These are phyloP conservation scores for Lepidonotus clava DNA, from an alignment of 2,888 invertebrate species.

Conservation along the genomic window DNA sequence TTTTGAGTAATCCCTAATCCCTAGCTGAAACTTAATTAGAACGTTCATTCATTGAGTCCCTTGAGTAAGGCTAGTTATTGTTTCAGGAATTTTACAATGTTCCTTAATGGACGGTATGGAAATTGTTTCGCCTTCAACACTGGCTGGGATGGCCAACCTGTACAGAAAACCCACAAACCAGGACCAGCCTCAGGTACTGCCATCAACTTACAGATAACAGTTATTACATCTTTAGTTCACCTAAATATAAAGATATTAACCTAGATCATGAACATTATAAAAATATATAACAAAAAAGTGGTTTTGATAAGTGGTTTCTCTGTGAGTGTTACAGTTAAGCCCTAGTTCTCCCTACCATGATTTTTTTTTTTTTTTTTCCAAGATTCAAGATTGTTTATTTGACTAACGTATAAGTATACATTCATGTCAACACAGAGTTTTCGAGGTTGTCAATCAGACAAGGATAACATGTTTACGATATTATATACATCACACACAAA, in stretches of 20 bases:
- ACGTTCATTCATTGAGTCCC: no score
- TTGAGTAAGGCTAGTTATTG: not conserved
- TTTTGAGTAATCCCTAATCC: no score
- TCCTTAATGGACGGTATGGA: not conserved
- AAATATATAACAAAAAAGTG: not conserved
- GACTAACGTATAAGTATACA: no score
- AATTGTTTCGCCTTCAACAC: constrained; percentile 39
- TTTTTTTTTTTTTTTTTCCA: no score
- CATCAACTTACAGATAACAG: not conserved
- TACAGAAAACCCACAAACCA: constrained; percentile 7
- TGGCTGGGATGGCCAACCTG: not conserved
- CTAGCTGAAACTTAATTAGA: no score
- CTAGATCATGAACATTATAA: not conserved
- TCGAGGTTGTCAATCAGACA: no score
- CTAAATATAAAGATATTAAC: not conserved
- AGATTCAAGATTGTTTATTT: no score
- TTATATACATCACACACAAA: no score
- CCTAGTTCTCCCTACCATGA: no score
- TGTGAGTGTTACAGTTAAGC: no score
- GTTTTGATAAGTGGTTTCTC: not conserved
- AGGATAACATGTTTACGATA: no score
- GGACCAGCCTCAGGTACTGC: constrained; percentile 29
- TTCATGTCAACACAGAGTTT: no score
- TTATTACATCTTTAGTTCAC: not conserved
- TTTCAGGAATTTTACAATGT: constrained; percentile 10